These are phyloP conservation scores for Cervus canadensis DNA, from an alignment of 2,113 vertebrate species.

Conservation along the genomic window DNA sequence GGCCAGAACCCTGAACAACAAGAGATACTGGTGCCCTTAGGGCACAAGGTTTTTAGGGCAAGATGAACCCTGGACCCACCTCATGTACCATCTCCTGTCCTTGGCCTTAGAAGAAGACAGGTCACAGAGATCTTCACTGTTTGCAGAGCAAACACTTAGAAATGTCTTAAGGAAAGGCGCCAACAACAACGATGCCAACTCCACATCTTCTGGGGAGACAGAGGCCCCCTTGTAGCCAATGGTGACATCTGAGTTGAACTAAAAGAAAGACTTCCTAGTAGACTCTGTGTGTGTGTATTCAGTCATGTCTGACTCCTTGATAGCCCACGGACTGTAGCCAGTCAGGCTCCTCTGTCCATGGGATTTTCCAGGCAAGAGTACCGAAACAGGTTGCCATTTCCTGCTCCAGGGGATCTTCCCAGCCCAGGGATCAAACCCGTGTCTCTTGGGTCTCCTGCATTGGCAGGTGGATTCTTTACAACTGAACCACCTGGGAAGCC, in stretches of 20 bases:
- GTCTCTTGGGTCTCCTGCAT: neutral
- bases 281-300: neutral
- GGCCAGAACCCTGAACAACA: neutral
- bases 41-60: neutral
- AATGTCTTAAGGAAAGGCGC: neutral
- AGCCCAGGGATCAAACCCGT: rapidly evolving
- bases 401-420: neutral
- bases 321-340: neutral
- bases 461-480: neutral
- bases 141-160: neutral
- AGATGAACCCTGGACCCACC: neutral
- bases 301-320: neutral
- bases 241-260: neutral
- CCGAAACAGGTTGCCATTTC: neutral
- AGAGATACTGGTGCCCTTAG: neutral
- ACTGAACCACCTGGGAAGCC: neutral
- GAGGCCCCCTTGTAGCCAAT: neutral
- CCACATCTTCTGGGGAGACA: neutral
- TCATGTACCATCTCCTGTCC: neutral
- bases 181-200: neutral
- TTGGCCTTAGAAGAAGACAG: neutral
- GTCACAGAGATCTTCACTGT: neutral
- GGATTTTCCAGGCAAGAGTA: neutral
- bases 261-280: neutral
- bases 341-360: neutral